Evolutionary conservation across 2,888 invertebrate species (phyloP).

Genomic region (Amblyjoppa fuscipennis): DNA sequence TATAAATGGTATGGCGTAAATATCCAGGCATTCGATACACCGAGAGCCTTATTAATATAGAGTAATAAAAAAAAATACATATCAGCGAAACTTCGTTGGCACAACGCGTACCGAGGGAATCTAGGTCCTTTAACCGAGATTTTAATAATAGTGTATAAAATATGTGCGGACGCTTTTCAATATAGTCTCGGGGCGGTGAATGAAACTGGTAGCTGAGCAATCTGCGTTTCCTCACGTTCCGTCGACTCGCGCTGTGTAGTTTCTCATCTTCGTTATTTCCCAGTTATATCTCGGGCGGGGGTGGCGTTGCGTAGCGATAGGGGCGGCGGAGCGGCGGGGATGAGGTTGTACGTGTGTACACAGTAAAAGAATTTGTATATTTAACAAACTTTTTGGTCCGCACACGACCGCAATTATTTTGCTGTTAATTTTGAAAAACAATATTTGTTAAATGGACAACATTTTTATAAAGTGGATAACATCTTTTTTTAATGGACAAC

Average conservation of each 20-base stretch:
- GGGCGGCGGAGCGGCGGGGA: too few species aligned
- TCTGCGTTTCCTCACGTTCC: slow-evolving; percentile 52
- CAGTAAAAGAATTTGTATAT: too few species aligned
- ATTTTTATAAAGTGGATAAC: too few species aligned
- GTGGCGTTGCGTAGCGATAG: neutral
- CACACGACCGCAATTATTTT: too few species aligned
- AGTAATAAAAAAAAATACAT: neutral
- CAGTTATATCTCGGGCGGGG: neutral
- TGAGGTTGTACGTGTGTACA: too few species aligned
- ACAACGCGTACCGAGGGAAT: neutral
- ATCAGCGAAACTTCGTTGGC: neutral
- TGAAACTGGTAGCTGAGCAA: slow-evolving; percentile 23
- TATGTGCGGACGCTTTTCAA: slow-evolving; percentile 1
- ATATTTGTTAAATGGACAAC: too few species aligned
- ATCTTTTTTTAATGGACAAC: too few species aligned
- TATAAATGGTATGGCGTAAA: neutral
- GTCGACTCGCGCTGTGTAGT: neutral
- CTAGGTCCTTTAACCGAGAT: neutral
- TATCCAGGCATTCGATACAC: neutral
- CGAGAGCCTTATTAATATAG: neutral
- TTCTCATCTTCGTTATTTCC: slow-evolving; percentile 4
- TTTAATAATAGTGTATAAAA: slow-evolving; percentile 4
- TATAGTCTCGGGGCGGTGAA: neutral
- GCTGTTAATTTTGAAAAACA: too few species aligned
- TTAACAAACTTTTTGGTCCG: too few species aligned